Percentiles rank a stretch among this genome's conserved stretches.
Evolutionary conservation across 1,140 invertebrate species (phyloP).

Genomic region (Lutraria rhynchaena): DNA sequence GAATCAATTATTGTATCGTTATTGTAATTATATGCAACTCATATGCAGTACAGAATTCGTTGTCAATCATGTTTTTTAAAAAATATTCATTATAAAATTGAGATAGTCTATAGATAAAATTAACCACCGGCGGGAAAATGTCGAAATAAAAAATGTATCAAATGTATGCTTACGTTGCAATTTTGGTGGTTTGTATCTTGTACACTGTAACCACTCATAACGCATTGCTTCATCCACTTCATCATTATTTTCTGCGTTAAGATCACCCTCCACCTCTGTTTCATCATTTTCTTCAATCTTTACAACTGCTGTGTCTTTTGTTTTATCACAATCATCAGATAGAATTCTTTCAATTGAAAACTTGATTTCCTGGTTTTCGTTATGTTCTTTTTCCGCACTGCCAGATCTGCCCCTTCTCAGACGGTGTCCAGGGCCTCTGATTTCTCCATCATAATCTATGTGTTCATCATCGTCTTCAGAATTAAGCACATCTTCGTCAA

Average conservation of each 20-base stretch:
- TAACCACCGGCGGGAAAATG: too few species aligned
- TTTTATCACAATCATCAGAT: conserved; percentile 29
- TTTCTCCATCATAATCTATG: too few species aligned
- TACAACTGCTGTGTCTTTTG: neutral
- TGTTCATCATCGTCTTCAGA: too few species aligned
- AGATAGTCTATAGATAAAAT: too few species aligned
- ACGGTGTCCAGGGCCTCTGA: too few species aligned
- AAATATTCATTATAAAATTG: too few species aligned
- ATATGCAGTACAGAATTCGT: too few species aligned
- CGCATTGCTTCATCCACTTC: conserved; percentile 52
- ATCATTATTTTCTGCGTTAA: conserved; percentile 16
- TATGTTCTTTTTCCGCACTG: neutral
- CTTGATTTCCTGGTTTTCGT: conserved; percentile 57
- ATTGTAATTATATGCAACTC: too few species aligned
- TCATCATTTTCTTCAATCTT: conserved; percentile 11
- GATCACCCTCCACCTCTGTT: conserved; percentile 51
- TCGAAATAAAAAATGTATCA: too few species aligned
- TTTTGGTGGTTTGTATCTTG: conserved; percentile 89
- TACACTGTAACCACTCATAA: conserved; percentile 87
- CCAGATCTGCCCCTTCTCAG: neutral
- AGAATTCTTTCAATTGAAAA: conserved; percentile 77
- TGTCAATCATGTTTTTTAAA: too few species aligned
- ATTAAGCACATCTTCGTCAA: neutral
- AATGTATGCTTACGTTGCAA: conserved; percentile 85
- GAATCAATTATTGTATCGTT: too few species aligned